Evolutionary conservation across 2,797 vertebrate genomes (phyloP).

Genomic region (Petrocephalus schoutedeni): DNA sequence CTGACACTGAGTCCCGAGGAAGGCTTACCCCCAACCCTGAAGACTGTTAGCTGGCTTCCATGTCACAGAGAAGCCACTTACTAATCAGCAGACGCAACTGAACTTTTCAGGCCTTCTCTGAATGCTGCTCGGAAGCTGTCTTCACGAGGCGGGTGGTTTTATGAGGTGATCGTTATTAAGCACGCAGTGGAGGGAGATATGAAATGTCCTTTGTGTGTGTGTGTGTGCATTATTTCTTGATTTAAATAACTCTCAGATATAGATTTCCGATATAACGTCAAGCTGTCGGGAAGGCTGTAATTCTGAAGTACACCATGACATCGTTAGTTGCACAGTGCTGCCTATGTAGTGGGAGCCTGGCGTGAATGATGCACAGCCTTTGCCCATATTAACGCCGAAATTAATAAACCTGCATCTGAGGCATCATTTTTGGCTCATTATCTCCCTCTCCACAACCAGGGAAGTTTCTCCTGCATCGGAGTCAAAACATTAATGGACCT

Average conservation of each 20-base stretch:
- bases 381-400: constrained; percentile 18
- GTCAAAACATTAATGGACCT: constrained; percentile 29
- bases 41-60: neutral
- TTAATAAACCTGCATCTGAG: constrained; percentile 28
- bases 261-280: neutral
- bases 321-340: neutral
- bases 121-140: neutral
- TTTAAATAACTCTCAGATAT: neutral
- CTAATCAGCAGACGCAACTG: neutral
- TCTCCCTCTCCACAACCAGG: constrained; percentile 17
- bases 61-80: neutral
- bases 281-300: neutral
- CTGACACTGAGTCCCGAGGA: neutral
- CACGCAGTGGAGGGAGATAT: neutral
- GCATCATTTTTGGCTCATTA: constrained; percentile 26
- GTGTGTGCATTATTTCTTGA: neutral
- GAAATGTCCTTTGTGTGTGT: neutral
- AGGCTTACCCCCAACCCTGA: neutral
- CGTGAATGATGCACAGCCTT: neutral
- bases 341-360: neutral
- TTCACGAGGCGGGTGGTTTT: neutral
- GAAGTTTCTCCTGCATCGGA: constrained; percentile 24
- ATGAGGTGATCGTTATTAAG: neutral
- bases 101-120: neutral
- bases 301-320: neutral